Evolutionary conservation across 2,113 vertebrate genomes (phyloP).

Genomic region (Sialia sialis): DNA sequence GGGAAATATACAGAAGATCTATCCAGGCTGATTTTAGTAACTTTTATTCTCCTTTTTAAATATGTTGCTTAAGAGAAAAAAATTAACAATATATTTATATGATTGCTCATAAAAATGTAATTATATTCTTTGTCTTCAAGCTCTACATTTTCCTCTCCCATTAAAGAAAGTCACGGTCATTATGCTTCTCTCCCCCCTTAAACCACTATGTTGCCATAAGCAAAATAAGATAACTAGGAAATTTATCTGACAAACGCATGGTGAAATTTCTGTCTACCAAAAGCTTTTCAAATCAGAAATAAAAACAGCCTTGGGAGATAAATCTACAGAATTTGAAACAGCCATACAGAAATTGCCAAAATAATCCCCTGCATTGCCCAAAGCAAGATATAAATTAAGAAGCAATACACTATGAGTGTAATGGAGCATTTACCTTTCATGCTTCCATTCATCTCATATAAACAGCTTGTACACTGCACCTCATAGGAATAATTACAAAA

Average conservation of each 20-base stretch:
- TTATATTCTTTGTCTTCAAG: constrained; percentile 56
- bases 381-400: constrained; percentile 75
- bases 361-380: constrained; percentile 56
- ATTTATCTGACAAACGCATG: constrained; percentile 62
- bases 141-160: constrained; percentile 38
- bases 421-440: constrained; percentile 68
- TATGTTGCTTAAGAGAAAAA: constrained; percentile 20
- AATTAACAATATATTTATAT: constrained; percentile 43
- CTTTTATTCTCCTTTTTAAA: constrained; percentile 1
- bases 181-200: constrained; percentile 22
- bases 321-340: constrained; percentile 61
- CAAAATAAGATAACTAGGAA: constrained; percentile 53
- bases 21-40: background rate
- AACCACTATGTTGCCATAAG: constrained; percentile 39
- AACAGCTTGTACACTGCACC: constrained; percentile 49
- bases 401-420: constrained; percentile 63
- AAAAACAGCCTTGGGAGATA: constrained; percentile 62
- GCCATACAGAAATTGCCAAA: constrained; percentile 55
- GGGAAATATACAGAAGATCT: background rate
- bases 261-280: constrained; percentile 62
- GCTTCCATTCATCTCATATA: constrained; percentile 69
- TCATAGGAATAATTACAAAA: constrained; percentile 65
- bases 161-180: constrained; percentile 57
- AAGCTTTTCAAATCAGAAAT: constrained; percentile 59
- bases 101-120: constrained; percentile 56